Evolutionary conservation across 2,113 vertebrate species (phyloP).

Genomic region (Triplophysa tibetana): DNA sequence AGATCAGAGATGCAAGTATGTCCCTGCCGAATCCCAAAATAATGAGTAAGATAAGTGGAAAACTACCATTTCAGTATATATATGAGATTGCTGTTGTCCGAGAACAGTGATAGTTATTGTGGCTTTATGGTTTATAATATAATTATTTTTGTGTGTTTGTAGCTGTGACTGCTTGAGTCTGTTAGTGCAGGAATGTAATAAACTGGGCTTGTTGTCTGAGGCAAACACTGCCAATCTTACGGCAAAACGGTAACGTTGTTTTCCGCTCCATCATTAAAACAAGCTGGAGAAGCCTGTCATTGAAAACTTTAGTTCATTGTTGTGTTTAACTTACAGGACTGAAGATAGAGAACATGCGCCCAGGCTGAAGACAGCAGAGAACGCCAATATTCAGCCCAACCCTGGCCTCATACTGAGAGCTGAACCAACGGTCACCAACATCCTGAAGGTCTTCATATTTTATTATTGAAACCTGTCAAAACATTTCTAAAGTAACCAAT

Average conservation of each 20-base stretch:
- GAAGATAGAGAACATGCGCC: conserved; percentile 89
- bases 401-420: conserved; percentile 92
- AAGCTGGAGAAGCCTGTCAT: neutral
- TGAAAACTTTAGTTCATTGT: neutral
- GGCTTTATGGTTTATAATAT: neutral
- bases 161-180: conserved; percentile 93
- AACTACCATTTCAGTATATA: too few species aligned
- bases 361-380: conserved; percentile 87
- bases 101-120: neutral
- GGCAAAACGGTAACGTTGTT: conserved; percentile 80
- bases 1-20: conserved; percentile 97
- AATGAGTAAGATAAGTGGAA: neutral
- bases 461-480: too few species aligned
- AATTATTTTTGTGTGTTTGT: conserved; percentile 39
- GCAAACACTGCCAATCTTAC: conserved; percentile 81
- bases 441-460: conserved; percentile 83
- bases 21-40: neutral
- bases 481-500: too few species aligned
- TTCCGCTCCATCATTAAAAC: neutral
- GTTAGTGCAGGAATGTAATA: conserved; percentile 93
- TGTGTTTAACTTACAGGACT: conserved; percentile 62
- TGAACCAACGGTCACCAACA: conserved; percentile 97
- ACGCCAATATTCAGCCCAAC: conserved; percentile 95
- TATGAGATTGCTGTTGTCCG: neutral
- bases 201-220: conserved; percentile 91